A percentile compares a stretch with the other conserved stretches of the same genome.
Conservation (phyloP, 2,888 invertebrate species). For the Brachyptera putata region DNA sequence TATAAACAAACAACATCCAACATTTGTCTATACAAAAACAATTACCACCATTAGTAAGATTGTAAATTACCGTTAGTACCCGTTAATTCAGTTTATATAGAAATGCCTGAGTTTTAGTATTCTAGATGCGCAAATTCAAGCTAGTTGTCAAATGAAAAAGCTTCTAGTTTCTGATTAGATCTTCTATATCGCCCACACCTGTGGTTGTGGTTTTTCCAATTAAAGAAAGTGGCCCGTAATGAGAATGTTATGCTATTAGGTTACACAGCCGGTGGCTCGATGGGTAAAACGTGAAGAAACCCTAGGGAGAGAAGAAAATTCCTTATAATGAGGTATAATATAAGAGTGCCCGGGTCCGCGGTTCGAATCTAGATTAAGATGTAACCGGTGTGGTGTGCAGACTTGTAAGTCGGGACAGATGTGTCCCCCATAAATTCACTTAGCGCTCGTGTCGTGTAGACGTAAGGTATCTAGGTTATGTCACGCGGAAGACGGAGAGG, state of each 20-base stretch:
- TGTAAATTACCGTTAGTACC: too few species aligned
- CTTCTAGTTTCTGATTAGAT: too few species aligned
- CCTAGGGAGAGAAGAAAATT: neutral
- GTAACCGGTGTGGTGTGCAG: neutral
- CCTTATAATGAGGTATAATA: constrained; percentile 4
- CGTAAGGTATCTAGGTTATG: too few species aligned
- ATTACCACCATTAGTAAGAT: too few species aligned
- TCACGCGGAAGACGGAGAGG: too few species aligned
- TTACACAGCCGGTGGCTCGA: neutral
- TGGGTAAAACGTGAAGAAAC: neutral
- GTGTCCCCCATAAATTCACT: constrained; percentile 1
- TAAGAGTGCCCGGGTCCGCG: neutral
- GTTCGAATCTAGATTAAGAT: constrained; percentile 8
- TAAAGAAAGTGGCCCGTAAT: neutral
- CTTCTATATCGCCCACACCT: neutral
- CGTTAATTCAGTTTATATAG: too few species aligned
- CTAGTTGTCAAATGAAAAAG: too few species aligned
- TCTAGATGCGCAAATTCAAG: too few species aligned
- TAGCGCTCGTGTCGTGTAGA: neutral
- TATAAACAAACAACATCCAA: too few species aligned
- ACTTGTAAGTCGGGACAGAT: constrained; percentile 1
- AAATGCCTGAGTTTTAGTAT: too few species aligned
- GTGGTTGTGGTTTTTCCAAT: neutral
- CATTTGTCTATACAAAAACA: too few species aligned
- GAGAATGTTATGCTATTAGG: neutral